These are phyloP conservation scores for Lutraria rhynchaena DNA, from an alignment of 1,140 invertebrate species.

Conservation along the genomic window DNA sequence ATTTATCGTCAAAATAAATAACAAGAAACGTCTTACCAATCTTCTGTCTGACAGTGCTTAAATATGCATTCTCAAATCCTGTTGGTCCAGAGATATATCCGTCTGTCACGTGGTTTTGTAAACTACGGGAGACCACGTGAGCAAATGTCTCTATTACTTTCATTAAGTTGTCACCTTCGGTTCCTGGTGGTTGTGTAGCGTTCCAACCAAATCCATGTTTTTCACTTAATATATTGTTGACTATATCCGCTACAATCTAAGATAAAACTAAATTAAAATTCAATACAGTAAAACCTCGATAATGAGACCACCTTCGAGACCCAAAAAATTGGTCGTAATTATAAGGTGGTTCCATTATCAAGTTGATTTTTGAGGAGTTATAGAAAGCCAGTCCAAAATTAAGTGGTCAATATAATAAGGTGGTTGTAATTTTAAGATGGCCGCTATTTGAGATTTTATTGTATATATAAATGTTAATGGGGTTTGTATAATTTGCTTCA, in stretches of 20 bases:
- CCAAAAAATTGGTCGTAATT: too few relatives aligned
- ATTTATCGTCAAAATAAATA: neutral
- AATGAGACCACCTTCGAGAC: too few relatives aligned
- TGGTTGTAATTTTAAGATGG: too few relatives aligned
- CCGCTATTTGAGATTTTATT: too few relatives aligned
- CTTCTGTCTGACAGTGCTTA: conserved; percentile 66
- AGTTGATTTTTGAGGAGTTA: too few relatives aligned
- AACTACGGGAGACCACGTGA: conserved; percentile 70
- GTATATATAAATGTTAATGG: too few relatives aligned
- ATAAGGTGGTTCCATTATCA: too few relatives aligned
- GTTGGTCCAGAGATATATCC: conserved; percentile 60
- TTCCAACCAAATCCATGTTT: conserved; percentile 77
- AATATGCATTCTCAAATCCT: conserved; percentile 60
- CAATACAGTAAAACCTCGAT: too few relatives aligned
- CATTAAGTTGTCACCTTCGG: conserved; percentile 77
- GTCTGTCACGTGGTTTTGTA: conserved; percentile 74
- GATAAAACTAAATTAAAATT: conserved; percentile 21
- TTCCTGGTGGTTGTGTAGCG: conserved; percentile 73
- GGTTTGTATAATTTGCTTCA: too few relatives aligned
- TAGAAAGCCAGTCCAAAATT: too few relatives aligned
- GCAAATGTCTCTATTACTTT: conserved; percentile 74
- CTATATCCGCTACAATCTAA: conserved; percentile 68
- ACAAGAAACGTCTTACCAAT: conserved; percentile 67
- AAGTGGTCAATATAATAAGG: too few relatives aligned
- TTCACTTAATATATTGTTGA: conserved; percentile 71